Base-by-base conservation (phyloP, 2,113 vertebrate species). In the Lamprotornis superbus region DNA sequence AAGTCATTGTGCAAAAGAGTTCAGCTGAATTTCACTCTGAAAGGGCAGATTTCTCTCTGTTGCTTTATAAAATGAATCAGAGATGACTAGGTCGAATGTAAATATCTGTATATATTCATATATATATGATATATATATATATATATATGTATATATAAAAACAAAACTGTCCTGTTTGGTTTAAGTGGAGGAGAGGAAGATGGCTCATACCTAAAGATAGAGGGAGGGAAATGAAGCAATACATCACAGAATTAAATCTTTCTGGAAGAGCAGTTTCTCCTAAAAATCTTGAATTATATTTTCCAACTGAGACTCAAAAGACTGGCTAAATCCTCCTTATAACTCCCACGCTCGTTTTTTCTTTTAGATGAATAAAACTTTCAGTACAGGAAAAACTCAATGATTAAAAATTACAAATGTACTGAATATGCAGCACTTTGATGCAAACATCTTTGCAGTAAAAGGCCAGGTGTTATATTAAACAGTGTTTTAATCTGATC, bases 321-420 rank as follows among this genome's bases (percentile, higher is more conserved):
- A 70, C 52, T 73, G 60, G 35, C 47, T 89, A 89, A 87, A 82
- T 88, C 53, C n/a, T 75, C 49, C 76, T 87, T 75, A n/a, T 19
- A 71, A 84, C 74, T 92, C 77, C 94, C 64, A 92, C 65, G 0
- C 19, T 85, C 15, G 15, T 61, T 87, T 68, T 83, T 82, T 69
- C 50, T 90, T 96, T 94, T 19, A 60, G 64, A 91, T 60, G 52
- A 89, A 64, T 79, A 83, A 82, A 96, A 95, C 61, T 42, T 89
- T 83, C 74, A 82, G 87, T 52, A 79, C 63, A 67, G 78, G 68
- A 73, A 88, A 95, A 89, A 44, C 64, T 93, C 68, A 35, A 50
- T 83, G 87, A 80, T 94, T 95, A 86, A 93, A 92, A 97, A 94
- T 89, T 88, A 94, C 89, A 92, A 87, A 77, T 83, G 35, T 56